Evolutionary conservation across 2,888 invertebrate genomes (phyloP).

Genomic region (Sesamia inferens): DNA sequence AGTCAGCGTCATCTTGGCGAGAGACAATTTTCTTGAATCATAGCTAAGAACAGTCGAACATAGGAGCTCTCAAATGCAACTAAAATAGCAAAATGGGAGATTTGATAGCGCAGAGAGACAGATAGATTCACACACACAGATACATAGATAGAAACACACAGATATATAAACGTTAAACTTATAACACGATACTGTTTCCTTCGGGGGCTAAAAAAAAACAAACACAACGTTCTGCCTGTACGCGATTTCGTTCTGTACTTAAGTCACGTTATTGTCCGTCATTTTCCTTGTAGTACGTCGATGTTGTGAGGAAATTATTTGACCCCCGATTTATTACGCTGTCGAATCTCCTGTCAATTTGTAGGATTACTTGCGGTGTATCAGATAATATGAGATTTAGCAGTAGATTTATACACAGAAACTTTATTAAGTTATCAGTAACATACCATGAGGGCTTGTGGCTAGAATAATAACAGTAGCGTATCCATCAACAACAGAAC

Average conservation of each 20-base stretch:
- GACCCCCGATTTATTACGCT: constrained; percentile 30
- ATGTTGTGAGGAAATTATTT: constrained; percentile 17
- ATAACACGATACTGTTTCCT: background rate
- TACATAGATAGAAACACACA: too few species aligned
- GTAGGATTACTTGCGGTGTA: constrained; percentile 19
- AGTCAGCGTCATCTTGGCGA: background rate
- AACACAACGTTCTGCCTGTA: constrained; percentile 1
- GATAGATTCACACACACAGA: background rate
- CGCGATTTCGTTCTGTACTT: constrained; percentile 7
- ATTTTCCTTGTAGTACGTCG: constrained; percentile 26
- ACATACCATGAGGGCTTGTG: too few species aligned
- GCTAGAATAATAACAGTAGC: too few species aligned
- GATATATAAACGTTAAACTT: background rate
- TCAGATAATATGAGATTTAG: constrained; percentile 2
- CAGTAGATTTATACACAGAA: constrained; percentile 4
- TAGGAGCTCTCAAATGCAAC: background rate
- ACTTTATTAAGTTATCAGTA: background rate
- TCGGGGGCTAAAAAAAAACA: background rate
- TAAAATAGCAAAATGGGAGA: background rate
- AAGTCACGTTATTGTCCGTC: background rate
- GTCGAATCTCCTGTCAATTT: constrained; percentile 20
- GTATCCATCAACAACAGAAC: too few species aligned
- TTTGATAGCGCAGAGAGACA: background rate
- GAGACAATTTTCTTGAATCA: background rate
- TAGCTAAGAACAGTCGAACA: background rate